Evolutionary conservation across 2,888 invertebrate species (phyloP).

Genomic region (Troglohyphantes excavatus): DNA sequence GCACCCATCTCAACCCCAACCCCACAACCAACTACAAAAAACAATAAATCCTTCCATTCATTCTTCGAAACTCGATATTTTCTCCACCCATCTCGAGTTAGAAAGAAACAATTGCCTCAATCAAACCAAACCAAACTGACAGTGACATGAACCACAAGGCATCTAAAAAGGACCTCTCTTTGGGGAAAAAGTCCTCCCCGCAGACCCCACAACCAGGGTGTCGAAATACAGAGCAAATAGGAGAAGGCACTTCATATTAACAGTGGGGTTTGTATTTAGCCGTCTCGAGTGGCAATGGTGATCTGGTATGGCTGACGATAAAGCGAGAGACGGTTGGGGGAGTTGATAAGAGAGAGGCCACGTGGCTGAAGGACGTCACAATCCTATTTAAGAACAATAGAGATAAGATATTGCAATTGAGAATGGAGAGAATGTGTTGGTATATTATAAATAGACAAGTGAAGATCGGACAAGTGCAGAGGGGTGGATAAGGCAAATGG

Average conservation of each 20-base stretch:
- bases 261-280: constrained; percentile 18
- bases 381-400: neutral
- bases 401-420: neutral
- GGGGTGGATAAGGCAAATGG: too few relatives aligned
- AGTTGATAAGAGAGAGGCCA: constrained; percentile 10
- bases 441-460: too few relatives aligned
- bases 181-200: neutral
- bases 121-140: neutral
- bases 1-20: too few relatives aligned
- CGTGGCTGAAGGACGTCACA: constrained; percentile 5
- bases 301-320: neutral
- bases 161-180: neutral
- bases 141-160: constrained; percentile 1
- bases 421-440: neutral
- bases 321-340: neutral
- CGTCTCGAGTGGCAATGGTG: neutral
- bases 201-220: neutral
- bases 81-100: neutral
- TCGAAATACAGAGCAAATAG: neutral
- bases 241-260: constrained; percentile 15
- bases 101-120: neutral
- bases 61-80: neutral
- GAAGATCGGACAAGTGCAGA: too few relatives aligned
- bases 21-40: too few relatives aligned
- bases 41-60: too few relatives aligned